Evolutionary conservation across 37 sponge, comb jelly and placozoan species (phyloP).

Genomic region (Aphrocallistes beatrix): DNA sequence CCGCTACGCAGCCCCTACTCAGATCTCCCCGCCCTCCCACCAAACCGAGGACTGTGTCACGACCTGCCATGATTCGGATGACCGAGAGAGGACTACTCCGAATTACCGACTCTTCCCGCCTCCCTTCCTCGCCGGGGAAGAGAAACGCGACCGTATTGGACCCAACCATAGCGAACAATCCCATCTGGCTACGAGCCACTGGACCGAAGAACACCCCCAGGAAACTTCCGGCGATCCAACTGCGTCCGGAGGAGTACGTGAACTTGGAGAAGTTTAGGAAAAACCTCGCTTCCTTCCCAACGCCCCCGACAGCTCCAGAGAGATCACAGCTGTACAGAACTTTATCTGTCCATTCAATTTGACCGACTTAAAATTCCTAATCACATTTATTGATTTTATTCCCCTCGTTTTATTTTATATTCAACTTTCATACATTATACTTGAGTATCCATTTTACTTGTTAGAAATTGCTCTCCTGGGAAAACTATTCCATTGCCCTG

Average conservation of each 20-base stretch:
- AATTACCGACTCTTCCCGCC: background rate
- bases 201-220: conserved; percentile 57
- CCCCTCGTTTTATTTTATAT: background rate
- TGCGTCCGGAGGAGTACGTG: conserved; percentile 48
- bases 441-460: too few species aligned
- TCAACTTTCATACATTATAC: background rate
- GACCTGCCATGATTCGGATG: background rate
- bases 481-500: too few species aligned
- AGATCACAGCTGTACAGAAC: background rate
- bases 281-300: background rate
- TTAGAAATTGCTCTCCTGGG: too few species aligned
- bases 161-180: background rate
- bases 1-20: background rate
- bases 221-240: conserved; percentile 33
- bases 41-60: background rate
- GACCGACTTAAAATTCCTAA: background rate
- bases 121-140: background rate
- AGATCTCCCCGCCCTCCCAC: background rate
- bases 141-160: background rate
- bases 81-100: background rate
- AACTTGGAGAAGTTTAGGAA: background rate
- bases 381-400: background rate
- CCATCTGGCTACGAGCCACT: conserved; percentile 38
- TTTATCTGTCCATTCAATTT: background rate
- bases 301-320: background rate